Percentiles rank a stretch among this genome's conserved stretches.
Conservation (phyloP, 2,113 vertebrate genomes). For the Cephalopholis sonnerati region DNA sequence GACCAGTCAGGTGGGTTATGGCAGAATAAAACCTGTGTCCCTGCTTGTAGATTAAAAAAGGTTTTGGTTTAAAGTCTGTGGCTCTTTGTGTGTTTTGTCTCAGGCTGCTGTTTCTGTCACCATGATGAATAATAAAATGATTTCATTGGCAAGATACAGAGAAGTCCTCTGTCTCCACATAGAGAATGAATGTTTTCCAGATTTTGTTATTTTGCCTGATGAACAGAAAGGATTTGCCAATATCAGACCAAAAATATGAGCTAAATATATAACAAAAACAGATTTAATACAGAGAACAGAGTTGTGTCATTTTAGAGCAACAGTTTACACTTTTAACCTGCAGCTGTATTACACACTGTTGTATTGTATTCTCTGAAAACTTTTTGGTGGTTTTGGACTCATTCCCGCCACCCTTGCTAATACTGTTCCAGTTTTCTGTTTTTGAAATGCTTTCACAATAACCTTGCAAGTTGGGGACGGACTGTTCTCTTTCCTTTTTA, state of each 20-base stretch:
- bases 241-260: neutral
- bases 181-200: neutral
- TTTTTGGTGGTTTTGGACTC: neutral
- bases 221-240: neutral
- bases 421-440: neutral
- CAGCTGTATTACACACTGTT: neutral
- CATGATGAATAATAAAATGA: neutral
- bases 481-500: constrained; percentile 8
- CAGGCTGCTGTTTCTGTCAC: neutral
- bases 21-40: neutral
- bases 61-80: neutral
- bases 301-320: neutral
- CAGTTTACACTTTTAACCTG: neutral
- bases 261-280: neutral
- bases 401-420: neutral
- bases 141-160: neutral
- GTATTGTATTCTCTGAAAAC: neutral
- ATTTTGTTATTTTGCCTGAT: neutral
- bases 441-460: constrained; percentile 1
- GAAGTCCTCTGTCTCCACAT: neutral
- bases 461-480: neutral
- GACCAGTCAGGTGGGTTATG: neutral
- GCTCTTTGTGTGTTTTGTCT: neutral
- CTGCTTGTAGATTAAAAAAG: neutral
- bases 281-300: neutral